A percentile compares a stretch with the other conserved stretches of the same genome.
Conservation (phyloP, 2,113 vertebrate genomes). For the Podiceps cristatus region DNA sequence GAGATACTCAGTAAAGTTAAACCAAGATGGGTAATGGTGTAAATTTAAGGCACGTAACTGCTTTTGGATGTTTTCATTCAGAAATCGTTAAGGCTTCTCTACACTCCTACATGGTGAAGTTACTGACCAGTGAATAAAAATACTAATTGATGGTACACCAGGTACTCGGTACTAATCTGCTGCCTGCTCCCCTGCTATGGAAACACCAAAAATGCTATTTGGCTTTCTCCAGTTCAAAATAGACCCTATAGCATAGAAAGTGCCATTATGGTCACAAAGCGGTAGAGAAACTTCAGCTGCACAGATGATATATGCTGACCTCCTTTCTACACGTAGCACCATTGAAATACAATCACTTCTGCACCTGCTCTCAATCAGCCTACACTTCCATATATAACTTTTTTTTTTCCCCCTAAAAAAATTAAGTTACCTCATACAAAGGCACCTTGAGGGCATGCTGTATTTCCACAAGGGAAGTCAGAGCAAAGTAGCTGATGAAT, state of each 20-base stretch:
- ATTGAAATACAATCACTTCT: background rate
- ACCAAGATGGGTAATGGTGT: background rate
- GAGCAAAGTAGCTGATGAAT: constrained; percentile 8
- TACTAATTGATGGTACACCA: background rate
- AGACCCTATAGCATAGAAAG: background rate
- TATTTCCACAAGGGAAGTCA: constrained; percentile 9
- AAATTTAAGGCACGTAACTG: background rate
- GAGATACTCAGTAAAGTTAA: background rate
- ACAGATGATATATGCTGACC: background rate
- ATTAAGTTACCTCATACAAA: constrained; percentile 12
- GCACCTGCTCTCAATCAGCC: constrained; percentile 46
- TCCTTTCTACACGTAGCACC: background rate
- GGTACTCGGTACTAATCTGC: background rate
- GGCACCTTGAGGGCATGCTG: constrained; percentile 9
- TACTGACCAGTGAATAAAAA: background rate
- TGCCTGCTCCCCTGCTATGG: background rate
- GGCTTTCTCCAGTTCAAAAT: background rate
- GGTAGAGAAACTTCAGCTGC: background rate
- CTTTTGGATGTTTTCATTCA: background rate
- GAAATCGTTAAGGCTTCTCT: background rate
- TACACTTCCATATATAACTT: background rate
- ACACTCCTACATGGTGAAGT: background rate
- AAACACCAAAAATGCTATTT: background rate
- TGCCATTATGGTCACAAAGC: background rate
- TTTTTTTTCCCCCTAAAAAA: background rate